A percentile compares a stretch with the other conserved stretches of the same genome.
Evolutionary conservation across 2,888 invertebrate genomes (phyloP).

Genomic region (Octodonta nipae): DNA sequence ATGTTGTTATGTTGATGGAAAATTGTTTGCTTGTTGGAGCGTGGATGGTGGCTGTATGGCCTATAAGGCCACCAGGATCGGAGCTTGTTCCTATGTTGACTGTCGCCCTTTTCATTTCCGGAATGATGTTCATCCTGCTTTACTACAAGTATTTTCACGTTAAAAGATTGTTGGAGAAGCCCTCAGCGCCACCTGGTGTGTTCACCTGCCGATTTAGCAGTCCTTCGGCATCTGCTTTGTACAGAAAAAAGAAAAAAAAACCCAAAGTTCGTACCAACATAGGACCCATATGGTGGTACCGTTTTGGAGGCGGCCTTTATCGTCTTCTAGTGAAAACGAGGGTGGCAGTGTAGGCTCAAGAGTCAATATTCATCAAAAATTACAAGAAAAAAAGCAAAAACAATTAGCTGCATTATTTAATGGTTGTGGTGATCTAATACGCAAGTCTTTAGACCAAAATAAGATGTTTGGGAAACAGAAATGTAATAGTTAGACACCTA

Average conservation of each 20-base stretch:
- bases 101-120: slow-evolving; percentile 38
- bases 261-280: too few species aligned
- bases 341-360: slow-evolving; percentile 54
- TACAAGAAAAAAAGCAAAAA: slow-evolving; percentile 78
- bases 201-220: slow-evolving; percentile 78
- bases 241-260: slow-evolving; percentile 76
- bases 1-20: slow-evolving; percentile 78
- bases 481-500: too few species aligned
- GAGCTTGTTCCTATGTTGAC: slow-evolving; percentile 40
- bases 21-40: slow-evolving; percentile 70
- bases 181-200: slow-evolving; percentile 52
- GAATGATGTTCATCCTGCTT: slow-evolving; percentile 54
- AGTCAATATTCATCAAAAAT: slow-evolving; percentile 73
- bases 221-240: slow-evolving; percentile 37
- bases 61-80: slow-evolving; percentile 34
- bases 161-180: slow-evolving; percentile 40
- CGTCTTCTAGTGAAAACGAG: slow-evolving; percentile 61
- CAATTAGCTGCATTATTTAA: slow-evolving; percentile 75
- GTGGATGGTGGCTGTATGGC: slow-evolving; percentile 61
- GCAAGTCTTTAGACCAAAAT: too few species aligned
- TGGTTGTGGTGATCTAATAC: too few species aligned
- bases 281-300: slow-evolving; percentile 44
- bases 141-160: slow-evolving; percentile 78
- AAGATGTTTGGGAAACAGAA: too few species aligned
- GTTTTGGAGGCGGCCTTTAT: slow-evolving; percentile 62